phyloP scores from a whole-genome alignment of 2,888 invertebrate species.

The Abrostola tripartita region DNA sequence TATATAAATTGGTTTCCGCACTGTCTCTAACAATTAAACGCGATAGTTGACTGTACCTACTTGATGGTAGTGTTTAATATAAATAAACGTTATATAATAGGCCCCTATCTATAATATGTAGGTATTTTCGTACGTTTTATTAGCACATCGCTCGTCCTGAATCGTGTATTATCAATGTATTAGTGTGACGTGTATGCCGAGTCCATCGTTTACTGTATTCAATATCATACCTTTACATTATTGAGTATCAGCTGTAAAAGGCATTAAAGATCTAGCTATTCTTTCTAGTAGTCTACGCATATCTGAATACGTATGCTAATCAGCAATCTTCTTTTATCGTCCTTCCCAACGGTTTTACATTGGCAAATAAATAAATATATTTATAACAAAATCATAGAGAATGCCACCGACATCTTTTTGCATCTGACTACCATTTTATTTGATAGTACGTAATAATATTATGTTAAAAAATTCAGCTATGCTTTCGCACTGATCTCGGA shows the following conservation, averaged over 20 bases:
- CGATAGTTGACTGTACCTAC: constrained; percentile 38
- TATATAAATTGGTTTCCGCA: constrained; percentile 56
- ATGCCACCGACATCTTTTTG: background rate
- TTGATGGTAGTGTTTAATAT: constrained; percentile 36
- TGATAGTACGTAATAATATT: constrained; percentile 3
- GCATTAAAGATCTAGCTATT: too few relatives aligned
- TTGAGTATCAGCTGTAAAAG: background rate
- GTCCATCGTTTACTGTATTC: constrained; percentile 32
- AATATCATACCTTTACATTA: constrained; percentile 1
- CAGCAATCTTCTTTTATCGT: too few relatives aligned
- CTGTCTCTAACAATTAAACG: constrained; percentile 28
- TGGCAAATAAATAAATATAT: too few relatives aligned
- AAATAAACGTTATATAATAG: constrained; percentile 32
- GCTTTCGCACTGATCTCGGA: background rate
- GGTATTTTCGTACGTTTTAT: constrained; percentile 45
- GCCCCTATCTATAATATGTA: background rate
- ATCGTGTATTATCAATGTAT: constrained; percentile 55
- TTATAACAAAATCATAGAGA: too few relatives aligned
- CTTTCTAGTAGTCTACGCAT: too few relatives aligned
- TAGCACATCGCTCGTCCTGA: constrained; percentile 49
- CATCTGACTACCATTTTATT: background rate
- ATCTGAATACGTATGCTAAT: too few relatives aligned
- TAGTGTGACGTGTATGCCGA: constrained; percentile 42
- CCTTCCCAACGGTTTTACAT: too few relatives aligned
- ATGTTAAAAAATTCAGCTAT: constrained; percentile 3